Base-by-base conservation (phyloP, 53 echinoderm and acorn worm genomes). In the Mesocentrotus franciscanus region DNA sequence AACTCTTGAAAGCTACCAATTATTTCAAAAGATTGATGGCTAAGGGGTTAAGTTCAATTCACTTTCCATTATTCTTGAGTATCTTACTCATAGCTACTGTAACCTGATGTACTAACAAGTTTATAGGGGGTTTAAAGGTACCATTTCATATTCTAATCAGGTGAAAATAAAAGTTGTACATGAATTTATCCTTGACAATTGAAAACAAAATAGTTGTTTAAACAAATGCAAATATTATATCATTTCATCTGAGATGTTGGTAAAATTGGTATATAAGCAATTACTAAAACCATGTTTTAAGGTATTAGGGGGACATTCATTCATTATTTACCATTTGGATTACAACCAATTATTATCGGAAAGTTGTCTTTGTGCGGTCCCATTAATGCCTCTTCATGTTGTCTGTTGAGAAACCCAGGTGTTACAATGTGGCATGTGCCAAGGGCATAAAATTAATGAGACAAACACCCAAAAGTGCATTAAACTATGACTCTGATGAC, bases 401-500 rank as follows among this genome's bases (percentile, higher is more conserved):
- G 78, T 33, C 27, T 76, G 42, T 15, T 81, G 81, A 8, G 81
- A 81, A 81, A 20, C 20, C 9, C 39, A 81, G 81, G 81, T 76
- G 76, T 76, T 76, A 30, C 76, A 10, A 76, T 8, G 13, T 76
- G 76, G 30, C 76, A 76, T 27, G 27, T 76, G 76, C 33, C 76
- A 76, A 76, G 76, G 76, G 76, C 76, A 76, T 30, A 30, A 76
- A 4, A 76, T 76, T 76, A 76, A 76, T 76, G 76, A 76, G 32
- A 76, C 29, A 76, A 76, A 29, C 76, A 33, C 76, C 76, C 33
- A 14, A 76, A 76, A 76, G 76, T 76, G 76, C 76, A 76, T 76
- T 33, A 30, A 30, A 30, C 76, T 76, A 13, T 76, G 76, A 32
- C 76, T 76, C 10, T 33, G 20, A 22, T 12, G 4, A 15, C 30